Evolutionary conservation across 2,113 vertebrate species (phyloP), one percentile per base, ranked within the genome.

Genomic region (Sylvietta virens): DNA sequence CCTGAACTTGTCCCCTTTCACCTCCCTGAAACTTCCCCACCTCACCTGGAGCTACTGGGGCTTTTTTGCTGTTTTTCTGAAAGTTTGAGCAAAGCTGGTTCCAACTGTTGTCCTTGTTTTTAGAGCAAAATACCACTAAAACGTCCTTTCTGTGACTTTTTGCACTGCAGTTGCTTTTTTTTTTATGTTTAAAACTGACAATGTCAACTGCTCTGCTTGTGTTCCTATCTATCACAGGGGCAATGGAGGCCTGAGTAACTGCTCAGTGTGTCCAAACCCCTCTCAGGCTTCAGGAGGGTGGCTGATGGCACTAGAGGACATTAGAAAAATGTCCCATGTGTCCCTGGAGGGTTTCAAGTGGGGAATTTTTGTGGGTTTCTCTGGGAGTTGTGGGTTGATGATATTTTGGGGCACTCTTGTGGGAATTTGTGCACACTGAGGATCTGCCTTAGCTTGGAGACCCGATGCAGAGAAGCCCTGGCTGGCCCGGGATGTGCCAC

Each of bases 181-280:
- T n/a, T 45, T 74, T 56, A 24, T 67, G 28, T 76, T 74, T 71
- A 27, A 69, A 82, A 66, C 37, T 64, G 62, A 11, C 9, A 21
- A 1, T 33, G 48, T 40, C 37, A 83, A 23, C 57, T 71, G 9
- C 47, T 79, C 47, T 31, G 35, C 20, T 50, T 3, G 1, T 6
- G 4, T 74, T 82, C 51, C 11, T 33, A 0, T 48, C 11, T 33
- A 0, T 48, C 54, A 26, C 2, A 3, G 37, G 53, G 39, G 28
- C 65, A 69, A 9, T 1, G 7, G 40, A 56, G 37, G 11, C 40
- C 40, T 1, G 3, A 74, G 76, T 14, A 20, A 24, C 23, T 39
- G 65, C 18, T 35, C 60, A 37, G 35, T 0, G 1, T 42, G 18
- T 31, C 44, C 0, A 0, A 0, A 30, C 15, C 44, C 48, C 44